These are phyloP conservation scores for Leptogaster cylindrica DNA, from an alignment of 2,888 invertebrate genomes.

Conservation along the genomic window DNA sequence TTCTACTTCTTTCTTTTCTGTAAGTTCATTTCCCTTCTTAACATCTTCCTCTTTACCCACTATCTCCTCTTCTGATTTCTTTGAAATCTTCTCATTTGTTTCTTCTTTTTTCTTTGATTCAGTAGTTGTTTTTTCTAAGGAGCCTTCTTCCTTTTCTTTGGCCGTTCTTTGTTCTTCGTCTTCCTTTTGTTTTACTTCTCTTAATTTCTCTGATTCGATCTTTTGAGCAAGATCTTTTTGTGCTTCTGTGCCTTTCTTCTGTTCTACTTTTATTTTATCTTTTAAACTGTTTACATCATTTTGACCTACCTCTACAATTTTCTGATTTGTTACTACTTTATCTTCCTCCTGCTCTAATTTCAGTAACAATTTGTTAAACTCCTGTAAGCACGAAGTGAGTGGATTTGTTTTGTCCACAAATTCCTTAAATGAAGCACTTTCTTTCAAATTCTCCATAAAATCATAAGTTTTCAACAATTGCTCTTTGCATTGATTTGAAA, in stretches of 20 bases:
- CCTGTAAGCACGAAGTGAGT: too few relatives aligned
- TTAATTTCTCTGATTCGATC: not conserved
- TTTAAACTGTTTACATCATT: too few relatives aligned
- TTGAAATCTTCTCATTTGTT: not conserved
- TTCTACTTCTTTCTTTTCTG: constrained; percentile 38
- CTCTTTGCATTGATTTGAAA: too few relatives aligned
- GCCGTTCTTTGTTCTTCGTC: not conserved
- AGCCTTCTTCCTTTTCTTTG: not conserved
- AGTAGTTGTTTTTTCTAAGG: too few relatives aligned
- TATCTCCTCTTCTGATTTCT: not conserved
- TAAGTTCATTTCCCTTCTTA: not conserved
- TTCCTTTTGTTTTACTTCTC: not conserved
- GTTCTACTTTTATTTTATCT: not conserved
- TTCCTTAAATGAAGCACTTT: too few relatives aligned
- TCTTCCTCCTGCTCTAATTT: too few relatives aligned
- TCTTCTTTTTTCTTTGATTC: not conserved
- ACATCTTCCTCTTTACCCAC: not conserved
- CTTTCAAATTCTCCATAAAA: too few relatives aligned
- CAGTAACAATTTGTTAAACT: too few relatives aligned
- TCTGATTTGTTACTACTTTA: too few relatives aligned
- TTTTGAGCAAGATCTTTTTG: not conserved
- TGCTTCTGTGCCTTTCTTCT: not conserved
- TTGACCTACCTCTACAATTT: too few relatives aligned
- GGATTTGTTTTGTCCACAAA: too few relatives aligned
- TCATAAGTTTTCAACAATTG: too few relatives aligned